A percentile compares a stretch with the other conserved stretches of the same genome.
These are phyloP conservation scores for Orgyia antiqua DNA, from an alignment of 2,888 invertebrate genomes.

Conservation along the genomic window DNA sequence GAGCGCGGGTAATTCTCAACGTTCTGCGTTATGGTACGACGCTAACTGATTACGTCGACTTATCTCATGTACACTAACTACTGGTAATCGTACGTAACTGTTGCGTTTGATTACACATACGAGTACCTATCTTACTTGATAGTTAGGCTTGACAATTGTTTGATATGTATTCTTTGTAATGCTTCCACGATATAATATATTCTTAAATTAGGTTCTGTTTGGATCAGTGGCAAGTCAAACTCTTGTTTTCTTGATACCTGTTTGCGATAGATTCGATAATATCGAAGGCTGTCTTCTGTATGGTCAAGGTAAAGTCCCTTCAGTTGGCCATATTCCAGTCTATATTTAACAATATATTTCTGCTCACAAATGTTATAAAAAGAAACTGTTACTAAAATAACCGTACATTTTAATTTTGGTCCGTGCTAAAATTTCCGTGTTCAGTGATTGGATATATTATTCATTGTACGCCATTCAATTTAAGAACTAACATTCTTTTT, in stretches of 20 bases:
- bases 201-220: too few species aligned
- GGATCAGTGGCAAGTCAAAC: too few species aligned
- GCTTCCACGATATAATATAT: too few species aligned
- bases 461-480: slow-evolving; percentile 42
- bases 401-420: slow-evolving; percentile 26
- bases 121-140: slow-evolving; percentile 2
- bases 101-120: too few species aligned
- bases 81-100: slow-evolving; percentile 21
- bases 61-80: slow-evolving; percentile 29
- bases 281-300: slow-evolving; percentile 55
- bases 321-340: slow-evolving; percentile 42
- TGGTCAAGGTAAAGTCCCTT: slow-evolving; percentile 60
- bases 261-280: slow-evolving; percentile 47
- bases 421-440: slow-evolving; percentile 33
- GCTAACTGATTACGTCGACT: slow-evolving; percentile 33
- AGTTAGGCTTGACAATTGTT: too few species aligned
- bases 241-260: too few species aligned
- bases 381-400: slow-evolving; percentile 33
- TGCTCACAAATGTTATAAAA: slow-evolving; percentile 21
- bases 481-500: slow-evolving; percentile 41
- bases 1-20: slow-evolving; percentile 72
- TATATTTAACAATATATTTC: slow-evolving; percentile 24
- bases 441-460: slow-evolving; percentile 39
- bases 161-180: too few species aligned
- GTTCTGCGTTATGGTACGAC: slow-evolving; percentile 42